Base-by-base conservation (phyloP, 2,797 vertebrate species). In the Paramormyrops hopkinsi region DNA sequence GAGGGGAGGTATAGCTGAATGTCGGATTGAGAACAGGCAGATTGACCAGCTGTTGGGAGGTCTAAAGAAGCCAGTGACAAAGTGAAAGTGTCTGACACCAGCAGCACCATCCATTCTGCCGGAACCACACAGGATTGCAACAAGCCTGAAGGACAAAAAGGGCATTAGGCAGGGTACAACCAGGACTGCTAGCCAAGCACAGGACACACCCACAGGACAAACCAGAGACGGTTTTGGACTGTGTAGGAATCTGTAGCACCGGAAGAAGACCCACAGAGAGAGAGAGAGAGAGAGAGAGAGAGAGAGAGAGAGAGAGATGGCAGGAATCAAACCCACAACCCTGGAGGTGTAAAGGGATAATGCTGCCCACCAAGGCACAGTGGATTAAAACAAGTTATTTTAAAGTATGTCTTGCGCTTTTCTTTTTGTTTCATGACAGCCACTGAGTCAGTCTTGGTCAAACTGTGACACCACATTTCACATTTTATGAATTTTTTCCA, bases 301-400 rank as follows among this genome's bases (percentile, higher is more conserved):
- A 9, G 22, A 29, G 25, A 29, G 9, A 7, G 76, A 17, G 4
- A 82, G 76, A 82, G 76, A 82, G 3, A n/a, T 46, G 19, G 76
- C 41, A 82, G 41, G 41, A 46, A 82, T 82, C 76, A 82, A 82
- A 82, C 76, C 76, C 76, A 82, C 76, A 46, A 46, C 41, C 76
- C 41, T 82, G 76, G 76, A 82, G 76, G 76, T 82, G 76, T 22
- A 82, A 22, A 82, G 76, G 17, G 76, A 82, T 82, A 82, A 82
- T 3, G 19, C 76, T 82, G 8, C 76, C 76, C 76, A 82, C 76
- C 41, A 44, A 76, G 69, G 1, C 14, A 19, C 69, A 17, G 33
- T 76, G 33, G 69, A 76, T 76, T 82, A 82, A n/a, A 46, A 82
- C 41, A 82, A 82, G 76, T 46, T 82, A 82, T 82, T 82, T 82